phyloP scores from a whole-genome alignment of 2,113 vertebrate genomes.

The Oenanthe melanoleuca region DNA sequence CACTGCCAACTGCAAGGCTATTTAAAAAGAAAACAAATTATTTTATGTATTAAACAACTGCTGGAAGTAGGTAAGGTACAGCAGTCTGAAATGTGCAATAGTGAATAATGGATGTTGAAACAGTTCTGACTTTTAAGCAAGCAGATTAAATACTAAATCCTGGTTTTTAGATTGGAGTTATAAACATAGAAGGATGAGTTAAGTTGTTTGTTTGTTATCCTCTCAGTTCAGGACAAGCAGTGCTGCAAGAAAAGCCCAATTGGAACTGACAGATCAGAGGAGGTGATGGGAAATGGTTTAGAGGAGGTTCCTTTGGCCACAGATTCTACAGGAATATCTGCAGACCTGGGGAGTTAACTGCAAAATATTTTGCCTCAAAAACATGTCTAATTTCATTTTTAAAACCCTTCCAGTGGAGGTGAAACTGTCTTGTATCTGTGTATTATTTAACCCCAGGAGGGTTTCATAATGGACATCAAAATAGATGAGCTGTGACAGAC shows the following conservation, averaged over 20 bases:
- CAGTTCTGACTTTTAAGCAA: neutral
- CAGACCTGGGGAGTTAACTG: slow-evolving; percentile 66
- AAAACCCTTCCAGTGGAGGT: slow-evolving; percentile 76
- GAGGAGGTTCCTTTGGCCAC: slow-evolving; percentile 76
- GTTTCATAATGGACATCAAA: slow-evolving; percentile 71
- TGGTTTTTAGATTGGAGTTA: neutral
- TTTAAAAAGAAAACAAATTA: neutral
- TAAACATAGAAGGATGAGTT: slow-evolving; percentile 28
- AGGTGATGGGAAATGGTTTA: slow-evolving; percentile 76
- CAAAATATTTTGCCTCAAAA: slow-evolving; percentile 79
- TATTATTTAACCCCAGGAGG: slow-evolving; percentile 75
- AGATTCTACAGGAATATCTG: slow-evolving; percentile 63
- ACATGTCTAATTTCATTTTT: slow-evolving; percentile 83
- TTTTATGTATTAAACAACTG: neutral
- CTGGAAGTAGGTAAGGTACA: neutral
- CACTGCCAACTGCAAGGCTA: neutral
- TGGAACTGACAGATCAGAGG: slow-evolving; percentile 74
- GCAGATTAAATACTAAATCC: neutral
- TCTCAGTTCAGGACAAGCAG: slow-evolving; percentile 59
- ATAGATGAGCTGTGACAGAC: slow-evolving; percentile 78
- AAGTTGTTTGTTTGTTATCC: slow-evolving; percentile 58
- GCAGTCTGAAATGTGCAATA: neutral
- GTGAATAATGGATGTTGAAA: neutral
- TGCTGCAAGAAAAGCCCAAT: slow-evolving; percentile 65
- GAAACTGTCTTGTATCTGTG: slow-evolving; percentile 76